A percentile compares a stretch with the other conserved stretches of the same genome.
phyloP scores from a whole-genome alignment of 2,113 vertebrate genomes.

The Parus major region DNA sequence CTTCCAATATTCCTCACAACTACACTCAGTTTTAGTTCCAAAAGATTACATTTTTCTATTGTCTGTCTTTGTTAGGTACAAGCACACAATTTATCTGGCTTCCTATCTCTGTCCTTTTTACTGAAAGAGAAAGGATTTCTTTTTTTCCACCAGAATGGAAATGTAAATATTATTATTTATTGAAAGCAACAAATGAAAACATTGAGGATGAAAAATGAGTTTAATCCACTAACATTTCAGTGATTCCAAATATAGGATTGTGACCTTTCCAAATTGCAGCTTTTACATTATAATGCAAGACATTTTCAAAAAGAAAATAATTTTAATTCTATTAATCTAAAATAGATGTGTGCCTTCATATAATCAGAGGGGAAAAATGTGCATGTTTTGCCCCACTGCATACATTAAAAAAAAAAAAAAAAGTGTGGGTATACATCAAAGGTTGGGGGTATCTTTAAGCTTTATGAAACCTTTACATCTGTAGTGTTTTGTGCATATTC shows the following conservation, averaged over 20 bases:
- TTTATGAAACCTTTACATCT: background rate
- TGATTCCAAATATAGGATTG: background rate
- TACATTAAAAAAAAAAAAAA: background rate
- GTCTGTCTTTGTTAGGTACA: background rate
- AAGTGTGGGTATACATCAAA: background rate
- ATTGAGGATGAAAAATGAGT: background rate
- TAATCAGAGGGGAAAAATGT: background rate
- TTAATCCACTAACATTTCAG: constrained; percentile 8
- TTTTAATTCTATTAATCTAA: background rate
- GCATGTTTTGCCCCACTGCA: background rate
- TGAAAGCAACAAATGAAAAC: constrained; percentile 13
- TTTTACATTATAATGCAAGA: background rate
- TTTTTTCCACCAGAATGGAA: constrained; percentile 4
- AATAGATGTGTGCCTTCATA: background rate
- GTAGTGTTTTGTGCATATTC: background rate
- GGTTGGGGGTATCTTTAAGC: background rate
- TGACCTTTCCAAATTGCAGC: constrained; percentile 22
- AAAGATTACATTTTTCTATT: constrained; percentile 34
- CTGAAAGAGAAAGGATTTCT: background rate
- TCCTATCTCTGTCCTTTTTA: background rate
- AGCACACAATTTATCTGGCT: background rate
- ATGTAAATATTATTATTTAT: constrained; percentile 39
- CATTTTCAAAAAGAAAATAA: background rate
- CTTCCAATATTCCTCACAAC: background rate
- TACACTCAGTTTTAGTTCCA: background rate